Percentiles rank a stretch among this genome's conserved stretches.
Conservation (phyloP, 2,113 vertebrate genomes). For the Melanerpes aurifrons region DNA sequence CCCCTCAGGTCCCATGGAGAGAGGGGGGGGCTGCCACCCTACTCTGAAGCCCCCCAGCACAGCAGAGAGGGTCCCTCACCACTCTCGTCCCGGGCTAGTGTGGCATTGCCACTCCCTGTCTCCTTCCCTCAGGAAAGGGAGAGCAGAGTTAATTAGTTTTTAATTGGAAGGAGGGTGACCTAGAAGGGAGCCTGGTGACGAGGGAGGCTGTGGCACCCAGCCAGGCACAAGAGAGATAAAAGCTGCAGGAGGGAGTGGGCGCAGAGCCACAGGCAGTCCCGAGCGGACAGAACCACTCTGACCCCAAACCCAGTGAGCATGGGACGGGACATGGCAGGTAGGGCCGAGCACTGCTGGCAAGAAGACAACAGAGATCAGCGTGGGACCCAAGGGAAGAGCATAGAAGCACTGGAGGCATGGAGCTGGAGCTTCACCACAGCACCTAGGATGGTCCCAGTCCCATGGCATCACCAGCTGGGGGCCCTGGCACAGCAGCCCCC, state of each 20-base stretch:
- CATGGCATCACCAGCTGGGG: accelerated
- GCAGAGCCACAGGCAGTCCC: neutral
- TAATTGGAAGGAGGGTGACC: conserved; percentile 62
- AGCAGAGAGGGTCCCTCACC: accelerated
- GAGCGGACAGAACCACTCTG: neutral
- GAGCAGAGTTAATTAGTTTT: conserved; percentile 65
- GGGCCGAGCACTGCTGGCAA: conserved; percentile 14
- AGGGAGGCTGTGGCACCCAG: neutral
- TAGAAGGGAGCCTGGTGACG: neutral
- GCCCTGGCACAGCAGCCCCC: neutral
- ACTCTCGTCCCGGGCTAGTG: accelerated
- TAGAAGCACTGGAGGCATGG: accelerated
- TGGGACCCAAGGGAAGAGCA: accelerated
- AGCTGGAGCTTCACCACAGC: neutral
- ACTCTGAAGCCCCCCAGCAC: accelerated
- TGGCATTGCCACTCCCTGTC: neutral
- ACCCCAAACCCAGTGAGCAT: neutral
- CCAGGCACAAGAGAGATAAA: conserved; percentile 7
- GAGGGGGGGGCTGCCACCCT: neutral
- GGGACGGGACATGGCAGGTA: neutral
- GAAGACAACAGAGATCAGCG: neutral
- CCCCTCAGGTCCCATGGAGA: accelerated
- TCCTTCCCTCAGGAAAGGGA: conserved; percentile 55
- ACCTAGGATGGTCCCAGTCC: neutral
- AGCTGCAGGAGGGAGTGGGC: neutral